Percentiles rank a stretch among this genome's conserved stretches.
These are phyloP conservation scores for Brenthis hecate DNA, from an alignment of 2,888 invertebrate species.

Conservation along the genomic window DNA sequence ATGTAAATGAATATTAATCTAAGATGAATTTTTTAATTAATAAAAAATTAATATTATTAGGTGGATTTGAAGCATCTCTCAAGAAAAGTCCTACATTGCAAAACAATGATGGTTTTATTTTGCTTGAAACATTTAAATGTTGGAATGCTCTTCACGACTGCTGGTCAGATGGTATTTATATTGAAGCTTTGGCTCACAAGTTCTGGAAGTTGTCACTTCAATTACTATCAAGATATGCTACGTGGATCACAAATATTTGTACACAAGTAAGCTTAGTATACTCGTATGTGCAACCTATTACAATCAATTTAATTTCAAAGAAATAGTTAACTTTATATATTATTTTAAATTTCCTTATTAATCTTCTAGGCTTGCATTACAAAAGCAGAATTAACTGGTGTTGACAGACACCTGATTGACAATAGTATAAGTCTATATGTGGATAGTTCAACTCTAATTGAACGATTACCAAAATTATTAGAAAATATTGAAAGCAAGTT, in stretches of 20 bases:
- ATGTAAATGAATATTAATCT: too few species aligned
- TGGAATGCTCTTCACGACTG: slow-evolving; percentile 81
- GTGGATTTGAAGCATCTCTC: slow-evolving; percentile 68
- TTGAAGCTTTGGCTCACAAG: slow-evolving; percentile 89
- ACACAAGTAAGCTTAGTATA: slow-evolving; percentile 57
- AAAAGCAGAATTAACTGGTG: slow-evolving; percentile 56
- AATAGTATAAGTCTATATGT: slow-evolving; percentile 68
- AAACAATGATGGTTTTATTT: slow-evolving; percentile 64
- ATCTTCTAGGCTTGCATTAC: slow-evolving; percentile 49
- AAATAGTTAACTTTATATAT: background rate
- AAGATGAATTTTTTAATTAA: background rate
- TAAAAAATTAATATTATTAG: slow-evolving; percentile 46
- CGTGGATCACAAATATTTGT: slow-evolving; percentile 84
- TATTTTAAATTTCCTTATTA: background rate
- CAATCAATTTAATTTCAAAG: background rate
- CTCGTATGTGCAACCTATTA: background rate
- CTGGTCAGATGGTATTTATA: slow-evolving; percentile 91
- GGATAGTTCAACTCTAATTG: slow-evolving; percentile 58
- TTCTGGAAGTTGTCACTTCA: slow-evolving; percentile 95
- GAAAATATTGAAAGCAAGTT: slow-evolving; percentile 58
- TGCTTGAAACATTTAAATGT: slow-evolving; percentile 75
- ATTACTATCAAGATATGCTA: slow-evolving; percentile 89
- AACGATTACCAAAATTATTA: slow-evolving; percentile 60
- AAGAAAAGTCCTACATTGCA: slow-evolving; percentile 58
- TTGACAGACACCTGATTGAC: slow-evolving; percentile 65